Base-by-base conservation (phyloP, 2,113 vertebrate genomes). In the Capricornis sumatraensis region DNA sequence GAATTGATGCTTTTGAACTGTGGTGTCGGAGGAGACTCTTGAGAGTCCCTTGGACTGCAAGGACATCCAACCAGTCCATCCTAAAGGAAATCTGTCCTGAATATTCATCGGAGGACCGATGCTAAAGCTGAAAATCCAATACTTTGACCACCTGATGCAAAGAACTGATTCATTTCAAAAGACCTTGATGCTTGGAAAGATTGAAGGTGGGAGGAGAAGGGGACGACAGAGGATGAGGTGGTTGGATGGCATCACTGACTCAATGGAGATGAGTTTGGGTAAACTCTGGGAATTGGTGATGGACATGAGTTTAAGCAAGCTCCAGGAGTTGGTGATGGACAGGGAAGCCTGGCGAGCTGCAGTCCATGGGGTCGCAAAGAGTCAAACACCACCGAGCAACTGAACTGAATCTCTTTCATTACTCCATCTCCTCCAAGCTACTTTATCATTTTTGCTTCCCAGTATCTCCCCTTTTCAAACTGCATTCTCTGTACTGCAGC, bases 351-450 rank as follows among this genome's bases (percentile, higher is more conserved):
- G 67, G 10, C 1, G 2, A 71, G 19, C 67, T 71, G 67, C 67
- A 40, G 67, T 71, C n/a, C 67, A 40, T 13, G n/a, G 67, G 10
- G 67, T 71, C 0, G 5, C n/a, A 71, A 71, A 71, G 67, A 71
- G n/a, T 71, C 0, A 10, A 12, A 71, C n/a, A 71, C 0, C 0
- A 40, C n/a, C 5, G 10, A 71, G 67, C n/a, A 71, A 71, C n/a
- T 40, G 67, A 36, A 71, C n/a, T 71, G 30, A 60, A 50, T 58
- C 47, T 94, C 60, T 67, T 60, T 79, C 33, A 87, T 33, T 36
- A 40, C 28, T 78, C 71, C 43, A 11, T 23, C 76, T 67, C 53
- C 40, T 84, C 25, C 21, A 55, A 79, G 85, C 52, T 64, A 8
- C 43, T n/a, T 1, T 33, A 52, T 45, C 82, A 36, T 81, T 81